Evolutionary conservation across 2,797 vertebrate genomes (phyloP), one percentile per base, ranked within the genome.

Genomic region (Crypturellus tataupa): DNA sequence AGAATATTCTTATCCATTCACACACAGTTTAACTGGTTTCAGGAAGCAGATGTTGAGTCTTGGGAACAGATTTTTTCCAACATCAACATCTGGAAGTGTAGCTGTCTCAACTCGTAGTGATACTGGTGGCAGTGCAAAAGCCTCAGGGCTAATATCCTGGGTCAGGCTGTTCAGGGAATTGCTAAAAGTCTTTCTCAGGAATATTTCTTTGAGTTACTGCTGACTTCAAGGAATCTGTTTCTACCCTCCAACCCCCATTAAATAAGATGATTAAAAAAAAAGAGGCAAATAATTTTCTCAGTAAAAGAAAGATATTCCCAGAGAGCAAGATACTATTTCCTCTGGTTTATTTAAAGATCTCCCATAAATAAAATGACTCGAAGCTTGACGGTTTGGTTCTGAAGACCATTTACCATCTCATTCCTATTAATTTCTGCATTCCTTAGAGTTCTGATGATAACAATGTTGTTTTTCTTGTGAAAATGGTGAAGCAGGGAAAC

Each of bases 111-210:
- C 76, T 67, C 62, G 72, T 44, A 85, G 89, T 79, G 69, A 92
- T 85, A 92, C 35, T 81, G 55, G 94, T 95, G 92, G 46, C 79
- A 87, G 65, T 60, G 47, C 69, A 84, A 92, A 92, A 95, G 72
- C 79, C 87, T 96, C 73, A 70, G 89, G 93, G 82, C 86, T 97
- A 79, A 89, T 71, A 92, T 96, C 76, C 76, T 80, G 87, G 90
- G 79, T 93, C 90, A 95, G 63, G 73, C 76, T 94, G 90, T 87
- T 92, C 35, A 89, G 95, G 93, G 96, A 97, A 93, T 96, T 96
- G 79, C 94, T 87, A 80, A 59, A 95, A 95, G 63, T 92, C 63
- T 95, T 96, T 96, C 95, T 95, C 90, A 94, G 87, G 79, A 95
- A 94, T 93, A 94, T 83, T 87, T 95, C 84, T 89, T 80, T 85